Conservation (phyloP, 2,797 vertebrate genomes). For the Platalea minor region DNA sequence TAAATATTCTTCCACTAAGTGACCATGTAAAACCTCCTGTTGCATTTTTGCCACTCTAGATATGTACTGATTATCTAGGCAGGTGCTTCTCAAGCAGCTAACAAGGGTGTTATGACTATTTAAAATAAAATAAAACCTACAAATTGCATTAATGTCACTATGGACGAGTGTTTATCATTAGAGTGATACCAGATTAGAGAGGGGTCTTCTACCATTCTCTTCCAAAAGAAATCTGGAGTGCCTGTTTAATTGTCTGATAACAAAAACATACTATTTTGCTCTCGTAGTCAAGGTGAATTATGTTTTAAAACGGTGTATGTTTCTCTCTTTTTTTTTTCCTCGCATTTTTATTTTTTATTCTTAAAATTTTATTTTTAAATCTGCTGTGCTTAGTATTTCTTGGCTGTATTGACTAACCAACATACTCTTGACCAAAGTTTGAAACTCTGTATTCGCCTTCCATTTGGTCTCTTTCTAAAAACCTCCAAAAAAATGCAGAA, state of each 20-base stretch:
- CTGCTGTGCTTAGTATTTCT: neutral
- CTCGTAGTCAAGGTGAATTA: neutral
- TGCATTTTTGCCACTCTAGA: neutral
- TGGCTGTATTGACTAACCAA: neutral
- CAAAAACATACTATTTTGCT: neutral
- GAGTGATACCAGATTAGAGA: neutral
- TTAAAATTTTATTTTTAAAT: neutral
- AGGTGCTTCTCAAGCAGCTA: neutral
- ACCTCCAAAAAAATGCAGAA: neutral
- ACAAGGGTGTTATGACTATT: neutral
- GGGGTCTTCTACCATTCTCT: neutral
- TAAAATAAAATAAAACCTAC: neutral
- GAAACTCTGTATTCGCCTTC: neutral
- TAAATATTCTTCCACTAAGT: neutral
- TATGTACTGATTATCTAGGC: neutral
- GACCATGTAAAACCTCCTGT: neutral
- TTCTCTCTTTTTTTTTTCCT: neutral
- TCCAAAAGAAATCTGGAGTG: neutral
- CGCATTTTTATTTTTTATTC: neutral
- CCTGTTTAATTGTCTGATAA: neutral
- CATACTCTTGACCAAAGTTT: neutral
- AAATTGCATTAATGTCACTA: neutral
- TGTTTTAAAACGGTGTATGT: accelerated
- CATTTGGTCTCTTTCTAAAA: neutral
- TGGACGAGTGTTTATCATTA: neutral